phyloP scores from a whole-genome alignment of 2,888 invertebrate species.

The Chrysopilus asiliformis region DNA sequence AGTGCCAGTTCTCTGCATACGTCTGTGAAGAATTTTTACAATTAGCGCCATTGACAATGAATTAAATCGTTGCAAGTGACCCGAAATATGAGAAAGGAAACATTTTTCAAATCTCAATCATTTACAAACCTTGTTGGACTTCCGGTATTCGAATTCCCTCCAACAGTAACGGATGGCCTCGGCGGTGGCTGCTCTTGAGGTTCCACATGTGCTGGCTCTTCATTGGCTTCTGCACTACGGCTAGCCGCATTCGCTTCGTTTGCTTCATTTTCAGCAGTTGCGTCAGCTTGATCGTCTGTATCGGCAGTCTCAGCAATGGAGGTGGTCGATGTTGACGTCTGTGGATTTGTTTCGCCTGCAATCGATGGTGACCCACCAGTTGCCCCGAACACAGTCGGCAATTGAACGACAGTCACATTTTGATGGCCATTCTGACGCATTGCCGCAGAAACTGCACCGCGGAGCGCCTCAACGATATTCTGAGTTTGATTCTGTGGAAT shows the following conservation, averaged over 20 bases:
- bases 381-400: conserved; percentile 29
- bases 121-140: conserved; percentile 2
- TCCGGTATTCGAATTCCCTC: conserved; percentile 1
- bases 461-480: conserved; percentile 33
- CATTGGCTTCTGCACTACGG: too few relatives aligned
- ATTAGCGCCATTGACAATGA: too few relatives aligned
- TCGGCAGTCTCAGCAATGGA: conserved; percentile 3
- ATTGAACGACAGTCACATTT: conserved; percentile 32
- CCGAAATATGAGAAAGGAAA: not conserved
- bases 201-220: too few relatives aligned
- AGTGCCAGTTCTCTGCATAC: conserved; percentile 30
- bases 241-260: conserved; percentile 13
- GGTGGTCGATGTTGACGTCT: conserved; percentile 11
- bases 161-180: too few relatives aligned
- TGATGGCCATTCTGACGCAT: conserved; percentile 29
- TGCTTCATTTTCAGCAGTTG: conserved; percentile 11
- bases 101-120: not conserved
- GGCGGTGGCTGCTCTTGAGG: too few relatives aligned
- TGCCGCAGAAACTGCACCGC: conserved; percentile 34
- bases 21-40: not conserved
- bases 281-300: conserved; percentile 20
- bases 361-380: conserved; percentile 16
- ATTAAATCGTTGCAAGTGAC: not conserved
- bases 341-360: conserved; percentile 9
- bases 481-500: conserved; percentile 30